phyloP scores from a whole-genome alignment of 35 echinoderm and acorn worm species.

The Apostichopus japonicus region DNA sequence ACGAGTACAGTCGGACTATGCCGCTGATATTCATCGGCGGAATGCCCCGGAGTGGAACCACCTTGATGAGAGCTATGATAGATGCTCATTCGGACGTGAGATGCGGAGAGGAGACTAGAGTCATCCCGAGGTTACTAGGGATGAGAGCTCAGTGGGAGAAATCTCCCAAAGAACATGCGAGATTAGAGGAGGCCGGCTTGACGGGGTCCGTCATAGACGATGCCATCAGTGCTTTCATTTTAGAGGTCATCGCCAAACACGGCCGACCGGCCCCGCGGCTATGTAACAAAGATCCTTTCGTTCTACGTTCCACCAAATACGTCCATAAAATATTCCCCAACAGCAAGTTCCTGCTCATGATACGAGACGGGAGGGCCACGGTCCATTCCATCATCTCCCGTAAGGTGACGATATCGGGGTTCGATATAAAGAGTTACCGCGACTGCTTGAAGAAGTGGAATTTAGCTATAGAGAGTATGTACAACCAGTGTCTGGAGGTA shows the following conservation, averaged over 20 bases:
- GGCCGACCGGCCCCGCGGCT: conserved; percentile 84
- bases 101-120: conserved; percentile 94
- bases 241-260: conserved; percentile 97
- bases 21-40: conserved; percentile 98
- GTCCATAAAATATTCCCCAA: conserved; percentile 88
- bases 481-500: conserved; percentile 81
- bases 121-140: conserved; percentile 86
- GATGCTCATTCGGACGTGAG: conserved; percentile 88
- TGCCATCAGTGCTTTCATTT: conserved; percentile 90
- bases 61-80: conserved; percentile 96
- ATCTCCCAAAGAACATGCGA: conserved; percentile 82
- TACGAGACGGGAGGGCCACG: conserved; percentile 93
- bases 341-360: conserved; percentile 94
- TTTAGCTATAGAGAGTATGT: conserved; percentile 87
- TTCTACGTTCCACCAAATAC: conserved; percentile 88
- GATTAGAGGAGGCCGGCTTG: conserved; percentile 87
- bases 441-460: conserved; percentile 98
- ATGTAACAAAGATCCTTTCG: conserved; percentile 98
- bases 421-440: conserved; percentile 86
- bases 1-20: conserved; percentile 82
- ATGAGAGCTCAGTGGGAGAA: conserved; percentile 89
- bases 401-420: conserved; percentile 92
- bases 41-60: conserved; percentile 94
- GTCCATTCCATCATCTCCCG: conserved; percentile 97
- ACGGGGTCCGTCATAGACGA: conserved; percentile 86